Evolutionary conservation across 2,888 invertebrate genomes (phyloP), one percentile per base, ranked within the genome.

Genomic region (Nomada flava): DNA sequence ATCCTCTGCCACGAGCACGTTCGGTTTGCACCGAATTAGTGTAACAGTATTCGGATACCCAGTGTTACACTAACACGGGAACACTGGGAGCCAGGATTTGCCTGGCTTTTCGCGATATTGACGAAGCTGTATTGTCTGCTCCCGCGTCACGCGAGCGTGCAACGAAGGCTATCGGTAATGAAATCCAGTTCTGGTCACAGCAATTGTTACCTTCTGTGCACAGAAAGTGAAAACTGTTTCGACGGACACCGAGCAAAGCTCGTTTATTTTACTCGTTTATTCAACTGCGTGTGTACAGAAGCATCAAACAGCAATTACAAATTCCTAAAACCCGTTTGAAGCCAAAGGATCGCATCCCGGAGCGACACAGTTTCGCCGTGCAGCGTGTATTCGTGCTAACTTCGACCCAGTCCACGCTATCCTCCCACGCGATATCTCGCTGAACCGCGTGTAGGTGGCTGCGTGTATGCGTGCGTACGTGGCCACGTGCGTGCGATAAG

Each of bases 401-500:
- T 76, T 68, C 29, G 26, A n/a, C 18, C 59, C 23, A 47, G 29
- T 47, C 23, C 57, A 57, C 13, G 10, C 62, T 60, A 69, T 53
- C 68, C 72, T 36, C 70, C 60, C 47, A 63, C 72, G 62, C 67
- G 15, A 18, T 4, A 20, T 18, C 55, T 15, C 65, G 47, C 47
- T 15, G 47, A 15, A 47, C 47, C 47, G 18, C 26, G 59, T 23
- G 55, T n/a, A 5, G 55, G n/a, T 1, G 13, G 26, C 20, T 18
- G 52, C n/a, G 53, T 15, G 44, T 15, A 20, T 18, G 70, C 13
- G 65, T 29, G 50, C 44, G 67, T 70, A 53, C 57, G 55, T 20
- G 70, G 65, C 62, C 82, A 82, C 83, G 82, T 75, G 82, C 82
- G 71, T 78, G 72, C 77, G 74, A 73, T 73, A 75, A 70, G 65